These are phyloP conservation scores for Rhinophrynus dorsalis DNA, from an alignment of 2,797 vertebrate species.

Conservation along the genomic window DNA sequence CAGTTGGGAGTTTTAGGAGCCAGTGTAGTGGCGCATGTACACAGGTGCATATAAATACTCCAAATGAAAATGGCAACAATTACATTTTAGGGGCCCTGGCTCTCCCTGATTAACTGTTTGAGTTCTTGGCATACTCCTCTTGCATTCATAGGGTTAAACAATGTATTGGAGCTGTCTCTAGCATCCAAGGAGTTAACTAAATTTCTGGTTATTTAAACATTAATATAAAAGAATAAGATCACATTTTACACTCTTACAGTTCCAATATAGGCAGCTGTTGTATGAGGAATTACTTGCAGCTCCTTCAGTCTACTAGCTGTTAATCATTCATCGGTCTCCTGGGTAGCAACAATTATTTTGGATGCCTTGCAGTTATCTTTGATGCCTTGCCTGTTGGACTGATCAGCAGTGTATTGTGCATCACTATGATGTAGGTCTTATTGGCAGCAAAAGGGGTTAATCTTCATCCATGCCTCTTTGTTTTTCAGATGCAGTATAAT, in stretches of 20 bases:
- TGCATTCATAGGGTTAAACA: too few relatives aligned
- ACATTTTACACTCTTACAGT: background rate
- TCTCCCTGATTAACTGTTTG: too few relatives aligned
- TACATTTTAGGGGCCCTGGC: too few relatives aligned
- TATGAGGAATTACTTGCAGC: background rate
- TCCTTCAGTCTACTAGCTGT: background rate
- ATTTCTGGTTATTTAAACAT: background rate
- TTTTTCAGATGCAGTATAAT: background rate
- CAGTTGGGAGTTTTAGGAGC: too few relatives aligned
- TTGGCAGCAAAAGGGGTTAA: background rate
- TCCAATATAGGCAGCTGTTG: background rate
- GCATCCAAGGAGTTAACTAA: too few relatives aligned
- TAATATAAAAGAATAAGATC: background rate
- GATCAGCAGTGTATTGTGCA: background rate
- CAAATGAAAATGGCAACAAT: too few relatives aligned
- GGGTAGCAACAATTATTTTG: constrained; percentile 14
- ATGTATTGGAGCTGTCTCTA: too few relatives aligned
- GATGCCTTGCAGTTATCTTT: background rate
- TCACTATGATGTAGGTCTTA: background rate
- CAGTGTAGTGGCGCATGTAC: too few relatives aligned
- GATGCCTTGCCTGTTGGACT: background rate
- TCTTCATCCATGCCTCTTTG: too few relatives aligned
- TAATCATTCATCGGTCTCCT: background rate
- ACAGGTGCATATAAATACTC: too few relatives aligned
- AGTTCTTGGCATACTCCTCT: too few relatives aligned